phyloP scores from a whole-genome alignment of 2,888 invertebrate genomes.

The Andrena dorsata region DNA sequence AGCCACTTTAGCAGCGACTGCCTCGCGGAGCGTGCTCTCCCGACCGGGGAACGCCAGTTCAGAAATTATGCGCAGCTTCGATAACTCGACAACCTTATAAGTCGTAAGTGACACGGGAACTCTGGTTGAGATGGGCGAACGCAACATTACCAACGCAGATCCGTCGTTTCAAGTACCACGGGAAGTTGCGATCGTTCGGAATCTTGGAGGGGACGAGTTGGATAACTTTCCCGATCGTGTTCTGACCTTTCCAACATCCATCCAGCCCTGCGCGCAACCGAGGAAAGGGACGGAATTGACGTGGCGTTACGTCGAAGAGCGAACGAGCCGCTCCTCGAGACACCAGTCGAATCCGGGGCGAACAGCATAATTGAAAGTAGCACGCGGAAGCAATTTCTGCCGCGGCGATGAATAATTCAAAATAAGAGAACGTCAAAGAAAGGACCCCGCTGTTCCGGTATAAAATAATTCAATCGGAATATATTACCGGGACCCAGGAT shows the following conservation, averaged over 20 bases:
- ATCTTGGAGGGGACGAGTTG: slow-evolving; percentile 12
- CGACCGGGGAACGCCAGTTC: not conserved
- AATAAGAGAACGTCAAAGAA: slow-evolving; percentile 36
- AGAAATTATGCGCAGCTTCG: slow-evolving; percentile 11
- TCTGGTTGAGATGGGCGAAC: not conserved
- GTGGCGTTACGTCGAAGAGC: not conserved
- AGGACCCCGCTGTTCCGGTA: slow-evolving; percentile 11
- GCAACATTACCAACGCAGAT: slow-evolving; percentile 39
- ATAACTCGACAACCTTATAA: slow-evolving; percentile 26
- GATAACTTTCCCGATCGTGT: slow-evolving; percentile 12
- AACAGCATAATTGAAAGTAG: slow-evolving; percentile 36
- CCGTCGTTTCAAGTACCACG: slow-evolving; percentile 27
- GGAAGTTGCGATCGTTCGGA: slow-evolving; percentile 23
- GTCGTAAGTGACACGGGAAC: slow-evolving; percentile 8
- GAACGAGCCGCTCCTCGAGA: not conserved
- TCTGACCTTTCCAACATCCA: not conserved
- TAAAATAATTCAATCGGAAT: slow-evolving; percentile 55
- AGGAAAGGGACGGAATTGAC: not conserved
- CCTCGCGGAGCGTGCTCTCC: not conserved
- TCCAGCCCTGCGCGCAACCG: not conserved
- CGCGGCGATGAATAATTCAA: slow-evolving; percentile 49
- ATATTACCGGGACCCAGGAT: slow-evolving; percentile 17
- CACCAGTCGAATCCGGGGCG: slow-evolving; percentile 19
- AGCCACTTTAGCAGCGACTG: too few species aligned
- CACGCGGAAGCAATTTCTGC: slow-evolving; percentile 36